Evolutionary conservation across 2,113 vertebrate genomes (phyloP).

Genomic region (Carassius carassius): DNA sequence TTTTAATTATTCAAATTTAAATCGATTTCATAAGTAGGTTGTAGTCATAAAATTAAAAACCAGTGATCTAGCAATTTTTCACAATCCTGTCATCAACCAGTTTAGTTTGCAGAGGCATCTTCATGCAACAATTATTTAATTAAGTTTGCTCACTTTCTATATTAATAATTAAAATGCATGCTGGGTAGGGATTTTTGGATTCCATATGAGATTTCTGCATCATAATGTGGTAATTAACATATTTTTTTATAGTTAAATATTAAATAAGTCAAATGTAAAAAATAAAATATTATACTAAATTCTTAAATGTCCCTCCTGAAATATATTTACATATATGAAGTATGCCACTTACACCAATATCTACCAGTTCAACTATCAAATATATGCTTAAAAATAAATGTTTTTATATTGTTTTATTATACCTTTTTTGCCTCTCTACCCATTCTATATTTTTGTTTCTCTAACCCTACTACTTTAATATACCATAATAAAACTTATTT

Average conservation of each 20-base stretch:
- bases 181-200: not conserved
- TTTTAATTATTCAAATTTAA: not conserved
- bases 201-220: not conserved
- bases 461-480: not conserved
- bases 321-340: not conserved
- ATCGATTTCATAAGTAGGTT: not conserved
- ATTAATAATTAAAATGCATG: not conserved
- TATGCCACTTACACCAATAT: not conserved
- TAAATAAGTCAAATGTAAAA: not conserved
- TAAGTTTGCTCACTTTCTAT: not conserved
- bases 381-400: too few relatives aligned
- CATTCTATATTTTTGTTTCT: not conserved
- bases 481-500: not conserved
- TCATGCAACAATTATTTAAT: slow-evolving; percentile 12
- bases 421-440: not conserved
- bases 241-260: not conserved
- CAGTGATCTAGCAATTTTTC: not conserved
- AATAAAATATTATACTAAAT: too few relatives aligned
- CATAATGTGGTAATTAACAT: not conserved
- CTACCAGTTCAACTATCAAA: too few relatives aligned
- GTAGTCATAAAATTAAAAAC: not conserved
- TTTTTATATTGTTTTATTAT: not conserved
- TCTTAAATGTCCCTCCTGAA: too few relatives aligned
- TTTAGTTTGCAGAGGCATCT: not conserved
- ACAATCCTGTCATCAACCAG: not conserved